Conservation (phyloP, 2,888 invertebrate species). For the Ectemnius cavifrons region DNA sequence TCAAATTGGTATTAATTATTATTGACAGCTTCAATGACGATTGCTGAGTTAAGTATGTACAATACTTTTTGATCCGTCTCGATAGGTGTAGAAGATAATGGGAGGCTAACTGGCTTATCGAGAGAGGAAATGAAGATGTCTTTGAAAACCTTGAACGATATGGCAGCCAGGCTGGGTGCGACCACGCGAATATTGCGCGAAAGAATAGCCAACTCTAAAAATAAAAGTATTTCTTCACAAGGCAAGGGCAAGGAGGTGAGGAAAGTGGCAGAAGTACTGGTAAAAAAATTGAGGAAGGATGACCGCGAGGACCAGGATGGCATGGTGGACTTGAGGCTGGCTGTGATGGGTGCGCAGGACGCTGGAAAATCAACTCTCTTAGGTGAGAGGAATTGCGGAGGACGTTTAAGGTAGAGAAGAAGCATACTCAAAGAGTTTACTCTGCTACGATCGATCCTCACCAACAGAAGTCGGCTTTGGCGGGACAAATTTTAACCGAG, state of each 20-base stretch:
- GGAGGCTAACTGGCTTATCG: conserved; percentile 90
- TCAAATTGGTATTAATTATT: conserved; percentile 85
- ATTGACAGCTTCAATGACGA: neutral
- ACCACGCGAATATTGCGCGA: conserved; percentile 87
- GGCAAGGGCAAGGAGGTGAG: conserved; percentile 72
- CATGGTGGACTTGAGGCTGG: conserved; percentile 90
- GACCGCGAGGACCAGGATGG: conserved; percentile 88
- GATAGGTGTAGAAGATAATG: conserved; percentile 90
- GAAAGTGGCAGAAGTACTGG: conserved; percentile 91
- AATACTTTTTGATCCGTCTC: neutral
- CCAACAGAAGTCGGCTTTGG: neutral
- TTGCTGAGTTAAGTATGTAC: neutral
- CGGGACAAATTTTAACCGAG: neutral
- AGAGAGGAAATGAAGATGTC: conserved; percentile 92
- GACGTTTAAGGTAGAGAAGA: conserved; percentile 66
- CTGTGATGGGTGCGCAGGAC: conserved; percentile 96
- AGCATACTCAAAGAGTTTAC: conserved; percentile 56
- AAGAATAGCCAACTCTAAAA: conserved; percentile 79
- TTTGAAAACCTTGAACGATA: conserved; percentile 89
- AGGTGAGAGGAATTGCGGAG: conserved; percentile 70
- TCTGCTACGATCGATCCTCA: conserved; percentile 38
- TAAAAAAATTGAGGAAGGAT: conserved; percentile 85
- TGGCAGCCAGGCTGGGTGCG: conserved; percentile 94
- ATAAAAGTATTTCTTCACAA: conserved; percentile 48
- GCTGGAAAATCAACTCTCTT: conserved; percentile 98